Evolutionary conservation across 2,797 vertebrate species (phyloP).

Genomic region (Pantherophis alleghaniensis): DNA sequence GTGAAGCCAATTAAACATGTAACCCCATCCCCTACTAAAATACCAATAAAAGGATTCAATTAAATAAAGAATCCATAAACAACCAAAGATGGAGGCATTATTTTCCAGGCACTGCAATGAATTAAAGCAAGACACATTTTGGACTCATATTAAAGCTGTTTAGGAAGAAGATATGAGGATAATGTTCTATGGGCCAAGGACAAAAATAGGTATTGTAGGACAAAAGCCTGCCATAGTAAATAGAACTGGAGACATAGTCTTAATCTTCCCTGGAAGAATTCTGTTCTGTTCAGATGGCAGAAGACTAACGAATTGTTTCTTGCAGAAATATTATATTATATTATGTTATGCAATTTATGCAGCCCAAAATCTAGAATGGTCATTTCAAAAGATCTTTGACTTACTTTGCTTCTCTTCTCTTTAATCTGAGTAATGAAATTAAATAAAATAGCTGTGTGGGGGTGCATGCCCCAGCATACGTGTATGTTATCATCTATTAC

Average conservation of each 20-base stretch:
- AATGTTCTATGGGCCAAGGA: background rate
- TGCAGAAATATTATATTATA: background rate
- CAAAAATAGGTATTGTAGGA: background rate
- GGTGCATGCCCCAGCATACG: background rate
- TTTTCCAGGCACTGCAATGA: background rate
- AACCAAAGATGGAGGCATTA: background rate
- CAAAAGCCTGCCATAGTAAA: background rate
- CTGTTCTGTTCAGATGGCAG: background rate
- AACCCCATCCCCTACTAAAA: background rate
- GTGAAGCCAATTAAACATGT: background rate
- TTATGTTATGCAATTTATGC: background rate
- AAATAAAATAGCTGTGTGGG: background rate
- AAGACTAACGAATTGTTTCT: background rate
- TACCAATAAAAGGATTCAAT: background rate
- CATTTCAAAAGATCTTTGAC: background rate
- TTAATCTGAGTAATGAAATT: background rate
- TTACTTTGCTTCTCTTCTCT: background rate
- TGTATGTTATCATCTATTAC: background rate
- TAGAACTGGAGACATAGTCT: background rate
- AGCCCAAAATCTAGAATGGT: background rate
- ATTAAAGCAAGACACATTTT: background rate
- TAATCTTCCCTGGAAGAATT: background rate
- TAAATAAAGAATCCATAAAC: background rate
- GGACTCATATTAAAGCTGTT: background rate
- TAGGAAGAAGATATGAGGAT: background rate